Conservation (phyloP, 2,797 vertebrate genomes). For the Rhabdophis nuchalis region DNA sequence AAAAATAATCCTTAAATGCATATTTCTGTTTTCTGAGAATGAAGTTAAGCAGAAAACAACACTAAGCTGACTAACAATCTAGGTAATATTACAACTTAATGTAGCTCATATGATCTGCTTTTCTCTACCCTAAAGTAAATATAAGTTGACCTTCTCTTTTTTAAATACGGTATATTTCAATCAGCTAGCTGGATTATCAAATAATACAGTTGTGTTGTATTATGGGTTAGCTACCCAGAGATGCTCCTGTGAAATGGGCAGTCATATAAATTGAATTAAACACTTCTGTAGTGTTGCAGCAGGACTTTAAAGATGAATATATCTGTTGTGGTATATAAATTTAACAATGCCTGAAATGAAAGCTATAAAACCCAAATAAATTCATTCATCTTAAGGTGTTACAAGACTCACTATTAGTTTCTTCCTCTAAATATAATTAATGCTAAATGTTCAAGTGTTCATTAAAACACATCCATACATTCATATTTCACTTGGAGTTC, state of each 20-base stretch:
- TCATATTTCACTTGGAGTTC: background rate
- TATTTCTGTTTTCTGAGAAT: background rate
- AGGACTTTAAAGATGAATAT: background rate
- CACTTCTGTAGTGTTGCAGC: background rate
- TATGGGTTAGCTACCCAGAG: background rate
- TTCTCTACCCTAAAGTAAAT: background rate
- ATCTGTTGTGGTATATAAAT: background rate
- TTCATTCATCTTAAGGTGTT: background rate
- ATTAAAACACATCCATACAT: background rate
- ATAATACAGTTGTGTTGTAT: background rate
- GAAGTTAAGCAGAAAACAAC: background rate
- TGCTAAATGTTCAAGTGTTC: background rate
- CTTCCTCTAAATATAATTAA: background rate
- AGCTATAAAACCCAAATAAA: background rate
- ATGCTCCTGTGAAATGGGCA: background rate
- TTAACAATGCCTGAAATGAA: background rate
- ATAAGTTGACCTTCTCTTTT: background rate
- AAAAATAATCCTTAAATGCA: background rate
- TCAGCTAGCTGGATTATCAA: background rate
- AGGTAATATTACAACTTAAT: background rate
- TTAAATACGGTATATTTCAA: background rate
- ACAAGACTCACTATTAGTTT: background rate
- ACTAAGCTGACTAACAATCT: background rate
- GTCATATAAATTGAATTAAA: background rate
- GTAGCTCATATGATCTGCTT: background rate